A percentile compares a stretch with the other conserved stretches of the same genome.
Evolutionary conservation across 2,888 invertebrate genomes (phyloP).

Genomic region (Plutella xylostella): DNA sequence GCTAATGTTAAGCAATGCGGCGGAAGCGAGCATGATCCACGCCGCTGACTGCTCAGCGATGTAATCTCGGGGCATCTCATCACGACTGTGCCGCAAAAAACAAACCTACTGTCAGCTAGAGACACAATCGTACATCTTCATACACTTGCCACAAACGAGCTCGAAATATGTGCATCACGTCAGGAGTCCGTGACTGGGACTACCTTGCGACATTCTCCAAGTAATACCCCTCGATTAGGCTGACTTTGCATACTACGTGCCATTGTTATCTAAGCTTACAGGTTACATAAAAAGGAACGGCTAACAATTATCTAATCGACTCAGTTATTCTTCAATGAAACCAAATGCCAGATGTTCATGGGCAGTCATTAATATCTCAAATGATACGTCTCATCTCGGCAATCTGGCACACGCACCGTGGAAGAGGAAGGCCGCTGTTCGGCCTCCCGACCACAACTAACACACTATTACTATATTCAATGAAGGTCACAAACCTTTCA

Average conservation of each 20-base stretch:
- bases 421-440: not conserved
- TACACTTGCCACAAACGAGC: too few species aligned
- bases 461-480: conserved; percentile 11
- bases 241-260: too few species aligned
- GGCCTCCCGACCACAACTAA: not conserved
- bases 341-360: too few species aligned
- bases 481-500: conserved; percentile 37
- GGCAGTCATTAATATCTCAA: too few species aligned
- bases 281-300: too few species aligned
- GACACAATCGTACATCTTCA: not conserved
- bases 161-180: conserved; percentile 1
- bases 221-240: too few species aligned
- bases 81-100: conserved; percentile 29
- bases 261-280: too few species aligned
- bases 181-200: too few species aligned
- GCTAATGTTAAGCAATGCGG: not conserved
- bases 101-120: not conserved
- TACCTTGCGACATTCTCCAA: too few species aligned
- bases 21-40: conserved; percentile 19
- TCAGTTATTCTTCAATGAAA: too few species aligned
- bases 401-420: not conserved
- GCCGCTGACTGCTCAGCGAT: conserved; percentile 30
- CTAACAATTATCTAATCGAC: too few species aligned
- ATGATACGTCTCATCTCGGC: too few species aligned
- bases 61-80: conserved; percentile 33